Conservation (phyloP, 2,113 vertebrate genomes). For the Spea multiplicata region DNA sequence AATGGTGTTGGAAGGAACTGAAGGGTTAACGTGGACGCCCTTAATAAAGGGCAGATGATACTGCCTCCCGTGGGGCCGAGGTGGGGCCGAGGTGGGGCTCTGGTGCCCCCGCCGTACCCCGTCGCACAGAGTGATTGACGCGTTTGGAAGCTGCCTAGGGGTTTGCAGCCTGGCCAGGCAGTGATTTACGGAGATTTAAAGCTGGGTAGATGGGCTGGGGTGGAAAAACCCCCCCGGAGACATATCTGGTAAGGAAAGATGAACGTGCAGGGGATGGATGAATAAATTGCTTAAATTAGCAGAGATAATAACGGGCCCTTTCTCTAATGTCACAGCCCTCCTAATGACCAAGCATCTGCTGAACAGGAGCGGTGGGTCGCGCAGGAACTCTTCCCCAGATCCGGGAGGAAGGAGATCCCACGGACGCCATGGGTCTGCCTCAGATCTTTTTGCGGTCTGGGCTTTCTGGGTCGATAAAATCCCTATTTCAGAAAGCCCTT, state of each 20-base stretch:
- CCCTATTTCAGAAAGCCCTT: conserved; percentile 54
- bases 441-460: conserved; percentile 54
- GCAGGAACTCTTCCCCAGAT: neutral
- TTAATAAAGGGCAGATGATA: too few relatives aligned
- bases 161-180: neutral
- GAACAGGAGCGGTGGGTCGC: neutral
- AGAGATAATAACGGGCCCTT: neutral
- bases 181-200: neutral
- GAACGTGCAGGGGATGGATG: neutral
- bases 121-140: too few relatives aligned
- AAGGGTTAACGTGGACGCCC: too few relatives aligned
- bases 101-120: too few relatives aligned
- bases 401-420: neutral
- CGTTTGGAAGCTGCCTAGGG: neutral
- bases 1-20: too few relatives aligned
- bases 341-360: too few relatives aligned
- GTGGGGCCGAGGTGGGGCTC: too few relatives aligned
- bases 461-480: conserved; percentile 53
- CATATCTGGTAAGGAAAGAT: neutral
- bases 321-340: neutral
- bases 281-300: neutral
- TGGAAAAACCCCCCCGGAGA: neutral
- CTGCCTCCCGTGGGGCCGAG: too few relatives aligned
- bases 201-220: neutral
- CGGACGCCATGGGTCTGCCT: conserved; percentile 30